Conservation (phyloP, 1,140 invertebrate species). For the Coelopa frigida region DNA sequence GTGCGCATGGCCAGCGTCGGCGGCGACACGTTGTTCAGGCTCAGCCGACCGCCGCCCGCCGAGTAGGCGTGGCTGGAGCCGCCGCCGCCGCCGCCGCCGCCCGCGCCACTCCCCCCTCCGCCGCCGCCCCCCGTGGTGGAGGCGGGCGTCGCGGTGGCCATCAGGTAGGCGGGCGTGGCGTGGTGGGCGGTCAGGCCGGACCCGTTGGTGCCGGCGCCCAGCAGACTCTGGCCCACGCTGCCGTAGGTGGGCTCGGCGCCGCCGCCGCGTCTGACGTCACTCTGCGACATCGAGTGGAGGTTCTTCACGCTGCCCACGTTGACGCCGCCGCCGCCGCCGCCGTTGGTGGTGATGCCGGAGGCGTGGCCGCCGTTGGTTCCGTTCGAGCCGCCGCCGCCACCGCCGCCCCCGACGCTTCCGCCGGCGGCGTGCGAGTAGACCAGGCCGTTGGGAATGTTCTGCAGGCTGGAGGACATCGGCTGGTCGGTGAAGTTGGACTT, state of each 20-base stretch:
- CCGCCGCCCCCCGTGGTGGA: conserved; percentile 26
- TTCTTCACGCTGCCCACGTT: conserved; percentile 39
- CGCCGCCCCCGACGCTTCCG: conserved; percentile 18
- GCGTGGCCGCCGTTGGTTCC: conserved; percentile 12
- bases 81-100: conserved; percentile 5
- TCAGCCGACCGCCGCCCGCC: conserved; percentile 28
- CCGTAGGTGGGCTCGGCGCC: conserved; percentile 25
- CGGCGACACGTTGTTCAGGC: conserved; percentile 35
- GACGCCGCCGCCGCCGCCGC: conserved; percentile 12
- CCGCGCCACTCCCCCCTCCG: conserved; percentile 25
- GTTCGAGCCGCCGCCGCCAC: conserved; percentile 15
- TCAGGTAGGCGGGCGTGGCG: conserved; percentile 30
- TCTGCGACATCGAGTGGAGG: conserved; percentile 34
- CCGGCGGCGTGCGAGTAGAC: conserved; percentile 27
- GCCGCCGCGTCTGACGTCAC: conserved; percentile 22
- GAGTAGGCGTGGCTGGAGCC: conserved; percentile 2
- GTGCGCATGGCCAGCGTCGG: conserved; percentile 30
- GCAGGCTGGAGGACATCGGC: conserved; percentile 40
- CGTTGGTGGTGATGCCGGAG: conserved; percentile 13
- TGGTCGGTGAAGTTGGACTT: conserved; percentile 40
- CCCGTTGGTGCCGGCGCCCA: conserved; percentile 18
- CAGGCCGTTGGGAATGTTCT: conserved; percentile 43
- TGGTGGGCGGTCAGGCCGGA: conserved; percentile 27
- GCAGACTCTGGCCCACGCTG: conserved; percentile 19
- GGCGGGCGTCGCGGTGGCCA: conserved; percentile 34